These are phyloP conservation scores for Apodemia zela DNA, from an alignment of 2,888 invertebrate species.

Conservation along the genomic window DNA sequence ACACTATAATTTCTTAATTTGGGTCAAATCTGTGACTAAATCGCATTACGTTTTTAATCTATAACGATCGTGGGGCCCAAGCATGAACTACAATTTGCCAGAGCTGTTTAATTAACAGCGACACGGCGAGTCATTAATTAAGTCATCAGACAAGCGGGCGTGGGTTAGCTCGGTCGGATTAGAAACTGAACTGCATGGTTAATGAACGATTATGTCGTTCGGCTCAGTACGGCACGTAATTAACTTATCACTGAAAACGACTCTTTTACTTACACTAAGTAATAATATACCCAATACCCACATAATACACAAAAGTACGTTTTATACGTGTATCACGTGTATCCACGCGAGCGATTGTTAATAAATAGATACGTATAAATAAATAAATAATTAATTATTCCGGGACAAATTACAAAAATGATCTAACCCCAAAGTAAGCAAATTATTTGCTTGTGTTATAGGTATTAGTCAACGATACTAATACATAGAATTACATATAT, in stretches of 20 bases:
- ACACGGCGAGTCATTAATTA: conserved; percentile 76
- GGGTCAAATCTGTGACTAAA: conserved; percentile 4
- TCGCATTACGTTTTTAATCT: conserved; percentile 58
- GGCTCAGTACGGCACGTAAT: conserved; percentile 34
- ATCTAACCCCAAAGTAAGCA: no score
- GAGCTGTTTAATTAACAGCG: conserved; percentile 74
- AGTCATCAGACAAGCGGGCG: conserved; percentile 71
- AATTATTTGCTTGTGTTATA: no score
- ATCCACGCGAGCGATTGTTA: no score
- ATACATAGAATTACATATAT: no score
- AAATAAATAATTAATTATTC: no score
- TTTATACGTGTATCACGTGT: no score
- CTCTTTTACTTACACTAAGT: conserved; percentile 28
- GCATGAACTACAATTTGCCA: conserved; percentile 69
- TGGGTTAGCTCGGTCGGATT: conserved; percentile 56
- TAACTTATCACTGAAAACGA: conserved; percentile 33
- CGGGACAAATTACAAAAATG: no score
- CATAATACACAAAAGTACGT: no score
- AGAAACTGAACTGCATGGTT: conserved; percentile 57
- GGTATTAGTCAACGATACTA: no score
- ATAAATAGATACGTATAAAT: no score
- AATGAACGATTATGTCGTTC: conserved; percentile 56
- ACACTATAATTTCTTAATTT: conserved; percentile 7
- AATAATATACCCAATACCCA: background rate
- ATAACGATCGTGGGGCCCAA: conserved; percentile 50